A percentile compares a stretch with the other conserved stretches of the same genome.
phyloP scores from a whole-genome alignment of 53 echinoderm and acorn worm genomes.

The Hippasteria phrygiana region DNA sequence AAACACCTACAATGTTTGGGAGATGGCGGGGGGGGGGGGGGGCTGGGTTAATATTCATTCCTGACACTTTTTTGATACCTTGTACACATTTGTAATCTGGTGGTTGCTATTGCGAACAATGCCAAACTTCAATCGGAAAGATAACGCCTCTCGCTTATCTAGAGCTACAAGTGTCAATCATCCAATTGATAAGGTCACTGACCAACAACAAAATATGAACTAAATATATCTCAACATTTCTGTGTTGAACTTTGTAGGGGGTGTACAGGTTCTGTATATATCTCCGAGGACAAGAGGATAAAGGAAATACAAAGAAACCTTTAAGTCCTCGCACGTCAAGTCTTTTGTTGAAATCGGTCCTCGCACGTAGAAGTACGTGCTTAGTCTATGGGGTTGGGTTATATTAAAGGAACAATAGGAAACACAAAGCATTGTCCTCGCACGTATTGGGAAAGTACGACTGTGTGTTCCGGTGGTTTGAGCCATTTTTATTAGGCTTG shows the following conservation, averaged over 20 bases:
- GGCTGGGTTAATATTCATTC: not conserved
- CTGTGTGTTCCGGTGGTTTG: no score
- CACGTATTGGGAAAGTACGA: no score
- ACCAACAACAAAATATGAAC: slow-evolving; percentile 11
- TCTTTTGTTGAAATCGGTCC: no score
- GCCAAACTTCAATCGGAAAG: slow-evolving; percentile 24
- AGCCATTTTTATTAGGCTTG: no score
- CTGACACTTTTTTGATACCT: slow-evolving; percentile 33
- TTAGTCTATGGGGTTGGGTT: no score
- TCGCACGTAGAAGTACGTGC: no score
- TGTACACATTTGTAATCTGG: slow-evolving; percentile 4
- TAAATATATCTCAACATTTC: not conserved
- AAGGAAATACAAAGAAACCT: no score
- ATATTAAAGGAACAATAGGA: no score
- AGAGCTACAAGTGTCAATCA: slow-evolving; percentile 34
- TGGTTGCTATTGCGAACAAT: slow-evolving; percentile 6
- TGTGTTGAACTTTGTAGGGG: not conserved
- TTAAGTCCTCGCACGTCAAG: no score
- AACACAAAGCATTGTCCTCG: no score
- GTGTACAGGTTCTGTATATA: not conserved
- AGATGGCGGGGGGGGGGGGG: not conserved
- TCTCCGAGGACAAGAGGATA: no score
- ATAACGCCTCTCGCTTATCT: not conserved
- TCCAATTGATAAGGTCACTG: slow-evolving; percentile 31
- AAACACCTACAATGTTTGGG: not conserved